phyloP scores from a whole-genome alignment of 2,113 vertebrate species.

The Sarotherodon lohbergeri region DNA sequence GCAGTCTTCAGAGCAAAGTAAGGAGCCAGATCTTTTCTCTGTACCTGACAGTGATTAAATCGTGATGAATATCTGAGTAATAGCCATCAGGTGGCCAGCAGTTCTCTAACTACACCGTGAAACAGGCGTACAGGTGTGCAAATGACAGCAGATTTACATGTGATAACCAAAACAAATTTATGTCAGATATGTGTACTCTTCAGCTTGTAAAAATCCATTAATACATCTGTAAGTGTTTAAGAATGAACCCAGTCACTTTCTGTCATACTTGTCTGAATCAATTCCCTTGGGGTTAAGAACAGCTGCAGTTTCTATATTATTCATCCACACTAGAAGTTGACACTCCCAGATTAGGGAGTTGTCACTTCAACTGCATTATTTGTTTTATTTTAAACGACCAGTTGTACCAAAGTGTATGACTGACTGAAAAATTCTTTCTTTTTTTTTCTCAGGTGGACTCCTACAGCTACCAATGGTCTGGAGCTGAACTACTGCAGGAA shows the following conservation, averaged over 20 bases:
- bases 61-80: not conserved
- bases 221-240: not conserved
- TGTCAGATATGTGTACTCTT: not conserved
- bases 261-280: not conserved
- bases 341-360: not conserved
- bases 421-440: not conserved
- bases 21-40: not conserved
- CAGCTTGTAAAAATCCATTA: not conserved
- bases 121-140: not conserved
- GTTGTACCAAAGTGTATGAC: not conserved
- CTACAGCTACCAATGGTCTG: slow-evolving; percentile 78
- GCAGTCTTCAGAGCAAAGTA: not conserved
- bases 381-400: not conserved
- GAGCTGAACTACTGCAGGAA: slow-evolving; percentile 95
- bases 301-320: not conserved
- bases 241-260: not conserved
- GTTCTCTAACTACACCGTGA: not conserved
- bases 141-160: not conserved
- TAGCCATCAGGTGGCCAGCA: not conserved
- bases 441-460: slow-evolving; percentile 78
- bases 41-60: not conserved
- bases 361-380: not conserved
- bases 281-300: not conserved
- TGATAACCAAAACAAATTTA: not conserved
- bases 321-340: not conserved